Evolutionary conservation across 1,140 invertebrate species (phyloP), one percentile per base, ranked within the genome.

Genomic region (Hylaeus anthracinus): DNA sequence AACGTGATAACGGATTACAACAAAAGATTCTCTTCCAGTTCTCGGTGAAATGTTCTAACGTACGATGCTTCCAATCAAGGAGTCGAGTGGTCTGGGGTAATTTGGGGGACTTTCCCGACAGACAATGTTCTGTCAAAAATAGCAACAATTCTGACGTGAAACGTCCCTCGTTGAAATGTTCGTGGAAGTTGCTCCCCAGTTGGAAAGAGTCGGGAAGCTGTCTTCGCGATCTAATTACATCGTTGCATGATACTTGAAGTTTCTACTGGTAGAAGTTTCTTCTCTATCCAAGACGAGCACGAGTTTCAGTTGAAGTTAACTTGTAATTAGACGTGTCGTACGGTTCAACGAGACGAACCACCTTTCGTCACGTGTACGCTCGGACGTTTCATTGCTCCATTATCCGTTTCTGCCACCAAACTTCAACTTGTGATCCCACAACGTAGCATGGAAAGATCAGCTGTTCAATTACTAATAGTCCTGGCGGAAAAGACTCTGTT

Each of bases 291-390:
- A 58, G 55, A 77, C 12, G 55, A 55, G 55, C 48, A 37, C 3
- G 3, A 51, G 37, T 45, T 12, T 60, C 37, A 37, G 58, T 37
- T 41, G 39, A 48, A 72, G 60, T 79, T 79, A 79, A 79, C 76
- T 79, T 55, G 69, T 72, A 72, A 79, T 79, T 79, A 79, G 76
- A 72, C 69, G 51, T 55, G 76, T 72, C 69, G 48, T 45, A 72
- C 37, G 58, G 67, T 45, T 64, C 48, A 63, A 48, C 75, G 37
- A 63, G 15, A 41, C 75, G 15, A 5, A 51, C n/a, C 51, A 66
- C n/a, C 66, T 2, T 43, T 14, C 45, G 14, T 43, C 53, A 41
- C 56, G 39, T 9, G 48, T 2, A 6, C 58, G 43, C 48, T 26
- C 64, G 14, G 14, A 66, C 64, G 15, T 9, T 2, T 43, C 61